Evolutionary conservation across 92 coral and sea anemone genomes (phyloP), one percentile per base, ranked within the genome.

Genomic region (Phymanthus crucifer): DNA sequence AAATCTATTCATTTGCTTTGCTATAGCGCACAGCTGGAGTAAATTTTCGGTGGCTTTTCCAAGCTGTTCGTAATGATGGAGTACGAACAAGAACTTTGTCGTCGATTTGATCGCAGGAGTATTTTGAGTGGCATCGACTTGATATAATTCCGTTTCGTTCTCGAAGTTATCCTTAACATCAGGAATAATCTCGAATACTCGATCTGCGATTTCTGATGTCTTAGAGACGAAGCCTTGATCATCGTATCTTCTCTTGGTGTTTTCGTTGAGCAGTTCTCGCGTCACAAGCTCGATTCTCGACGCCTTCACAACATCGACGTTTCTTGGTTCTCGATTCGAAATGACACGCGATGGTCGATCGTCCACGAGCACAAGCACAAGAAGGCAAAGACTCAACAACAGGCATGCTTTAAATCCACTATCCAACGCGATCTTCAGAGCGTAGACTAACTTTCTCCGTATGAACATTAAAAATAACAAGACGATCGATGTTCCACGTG

Each of bases 1-100:
- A 11, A 70, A 81, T 18, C 98, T 85, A 11, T 81, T 83, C 75
- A 92, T 90, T 37, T 85, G 80, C 21, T 78, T 85, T 17, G 96
- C 98, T 16, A 95, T 57, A 26, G 99, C 93, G 57, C 94, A 89
- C 35, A 95, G 92, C 78, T 95, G 97, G 23, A 95, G 68, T 61
- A 95, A 78, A 72, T 95, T 95, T 67, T 95, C 96, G 33, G 99
- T 95, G 35, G 99, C 92, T 80, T 95, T 95, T 37, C 98, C 93
- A 10, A 95, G 89, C 67, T 95, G 99, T 76, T 95, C 99, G 77
- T 95, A 95, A 54, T 95, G 99, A 67, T 94, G 93, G 31, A 95
- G 78, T 48, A 93, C 97, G 78, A 93, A 93, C 35, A 95, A 75
- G 70, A 84, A 95, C 73, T 89, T 93, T 46, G 83, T 66, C 26